Base-by-base conservation (phyloP, 2,888 invertebrate genomes). In the Tetramorium bicarinatum region DNA sequence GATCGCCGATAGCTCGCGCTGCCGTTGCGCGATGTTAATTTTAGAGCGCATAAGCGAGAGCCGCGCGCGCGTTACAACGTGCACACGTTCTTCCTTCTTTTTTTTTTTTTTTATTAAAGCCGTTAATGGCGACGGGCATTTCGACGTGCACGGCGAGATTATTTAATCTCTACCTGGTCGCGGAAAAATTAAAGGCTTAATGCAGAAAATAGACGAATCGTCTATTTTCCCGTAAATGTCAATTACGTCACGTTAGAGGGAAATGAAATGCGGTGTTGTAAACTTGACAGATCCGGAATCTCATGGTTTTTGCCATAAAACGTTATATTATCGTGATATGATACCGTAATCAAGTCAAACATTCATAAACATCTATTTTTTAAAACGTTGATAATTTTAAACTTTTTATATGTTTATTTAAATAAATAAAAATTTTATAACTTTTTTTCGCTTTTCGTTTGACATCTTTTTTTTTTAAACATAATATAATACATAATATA, bases 1-100 rank as follows among this genome's bases (percentile, higher is more conserved):
- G 86, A 86, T 86, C 76, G 61, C 54, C 83, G 79, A 83, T 85
- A 76, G 52, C 41, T 75, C 84, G 84, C 59, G 82, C 59, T 52
- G 62, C 61, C 38, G 54, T 25, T 47, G 64, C 79, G 75, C 76
- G 54, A 83, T 80, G 85, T 67, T 85, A 85, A 85, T 69, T 83
- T 85, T 85, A 85, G 83, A 83, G 83, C 74, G 83, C 76, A 64
- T 56, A 75, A 84, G 74, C 82, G 82, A 82, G 59, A 69, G 52
- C 49, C 69, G 69, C 66, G 75, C 59, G 79, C 79, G 29, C 56
- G 67, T 66, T 72, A 44, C 59, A 44, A 34, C 59, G 41, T 71
- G 54, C 59, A 71, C 71, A 79, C 59, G 59, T 71, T 69, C 59
- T 71, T 79, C 56, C 71, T 80, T 72, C 47, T 59, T 49, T 76